These are phyloP conservation scores for Nesogale talazaci DNA, from an alignment of 2,113 vertebrate genomes.

Conservation along the genomic window DNA sequence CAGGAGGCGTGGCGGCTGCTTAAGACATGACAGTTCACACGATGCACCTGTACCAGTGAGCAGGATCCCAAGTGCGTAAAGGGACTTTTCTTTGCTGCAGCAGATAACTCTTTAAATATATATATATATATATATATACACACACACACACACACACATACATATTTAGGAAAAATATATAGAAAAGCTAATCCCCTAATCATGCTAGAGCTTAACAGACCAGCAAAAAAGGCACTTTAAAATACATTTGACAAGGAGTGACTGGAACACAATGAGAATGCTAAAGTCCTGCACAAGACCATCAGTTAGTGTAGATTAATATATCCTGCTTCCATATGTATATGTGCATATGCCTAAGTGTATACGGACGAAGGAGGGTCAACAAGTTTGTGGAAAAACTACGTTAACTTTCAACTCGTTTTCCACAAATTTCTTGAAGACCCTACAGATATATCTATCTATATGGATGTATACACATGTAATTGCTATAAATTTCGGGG, in stretches of 20 bases:
- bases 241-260: slow-evolving; percentile 60
- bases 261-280: slow-evolving; percentile 56
- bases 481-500: not conserved
- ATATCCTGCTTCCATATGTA: not conserved
- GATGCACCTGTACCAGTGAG: not conserved
- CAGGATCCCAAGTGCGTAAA: not conserved
- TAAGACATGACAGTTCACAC: not conserved
- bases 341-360: too few relatives aligned
- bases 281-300: not conserved
- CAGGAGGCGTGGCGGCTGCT: not conserved
- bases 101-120: slow-evolving; percentile 30
- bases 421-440: too few relatives aligned
- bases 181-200: slow-evolving; percentile 40
- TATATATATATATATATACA: not conserved
- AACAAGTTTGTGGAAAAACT: too few relatives aligned
- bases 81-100: slow-evolving; percentile 33
- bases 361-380: too few relatives aligned
- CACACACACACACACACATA: too few relatives aligned
- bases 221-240: slow-evolving; percentile 74
- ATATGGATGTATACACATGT: not conserved
- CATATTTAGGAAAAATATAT: not conserved
- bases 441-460: not conserved
- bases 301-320: slow-evolving; percentile 2
- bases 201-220: slow-evolving; percentile 52
- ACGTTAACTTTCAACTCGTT: too few relatives aligned